Base-by-base conservation (phyloP, 1,140 invertebrate species). In the Wiebesia pumilae region DNA sequence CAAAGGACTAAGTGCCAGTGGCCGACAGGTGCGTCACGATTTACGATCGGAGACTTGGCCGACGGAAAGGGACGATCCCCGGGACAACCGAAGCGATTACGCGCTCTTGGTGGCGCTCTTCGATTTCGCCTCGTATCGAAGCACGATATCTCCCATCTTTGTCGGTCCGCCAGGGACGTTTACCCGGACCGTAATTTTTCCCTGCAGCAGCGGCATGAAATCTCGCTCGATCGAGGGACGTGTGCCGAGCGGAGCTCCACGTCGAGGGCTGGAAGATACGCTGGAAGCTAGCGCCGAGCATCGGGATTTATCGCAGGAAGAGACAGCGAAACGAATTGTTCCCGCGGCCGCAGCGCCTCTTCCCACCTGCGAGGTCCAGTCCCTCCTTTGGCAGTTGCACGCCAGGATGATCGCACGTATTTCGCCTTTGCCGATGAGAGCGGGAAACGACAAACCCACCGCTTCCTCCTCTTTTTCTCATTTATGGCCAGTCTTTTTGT, bases 301-400 rank as follows among this genome's bases (percentile, higher is more conserved):
- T 89, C 86, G 88, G 90, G 89, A 93, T 93, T 92, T 92, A 92
- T 93, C 90, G 90, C 90, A 73, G 78, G 87, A 27, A 78, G 88
- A 87, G 89, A 90, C 90, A 88, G 87, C 88, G 88, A 90, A 91
- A 92, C 90, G 90, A 91, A 92, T 92, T 91, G 90, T 91, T 91
- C 90, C 89, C 89, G 86, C 73, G 88, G 89, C 85, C 87, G 62
- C 81, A 87, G 87, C 87, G 83, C 86, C 81, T 79, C 79, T 84
- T 71, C 84, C 89, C 81, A 85, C 87, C 88, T 85, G 88, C 86
- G 89, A 83, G 87, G 51, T 21, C 19, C 16, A 3, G 12, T 54
- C 51, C 19, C 51, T 19, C 16, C 51, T 87, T 89, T 87, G 85
- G 87, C 86, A 84, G 88, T 19, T 58, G 80, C 81, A 79, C 71